Percentiles rank a stretch among this genome's conserved stretches.
These are phyloP conservation scores for pig (Sus scrofa) DNA, from an alignment of 2,113 vertebrate species.

Conservation along the genomic window T2T-Sscrofa CM000812.6:191600001-191600500, in stretches of 20 bases:
- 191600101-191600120: not conserved
- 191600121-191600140: not conserved
- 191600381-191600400: constrained; percentile 89
- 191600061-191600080: no score
- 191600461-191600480: constrained; percentile 78
- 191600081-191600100: not conserved
- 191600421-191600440: constrained; percentile 87
- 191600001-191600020: not conserved
- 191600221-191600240: not conserved
- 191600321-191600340: constrained; percentile 85
- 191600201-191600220: not conserved
- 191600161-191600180: not conserved
- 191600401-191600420: constrained; percentile 84
- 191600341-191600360: constrained; percentile 88
- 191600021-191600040: no score
- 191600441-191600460: constrained; percentile 84
- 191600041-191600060: no score
- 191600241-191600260: not conserved
- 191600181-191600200: not conserved
- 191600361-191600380: constrained; percentile 89
- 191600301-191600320: not conserved
- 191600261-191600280: not conserved
- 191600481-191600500: not conserved
- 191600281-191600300: accelerated
- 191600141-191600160: not conserved